These are phyloP conservation scores for Parotia lawesii DNA, from an alignment of 2,113 vertebrate species.

Conservation along the genomic window DNA sequence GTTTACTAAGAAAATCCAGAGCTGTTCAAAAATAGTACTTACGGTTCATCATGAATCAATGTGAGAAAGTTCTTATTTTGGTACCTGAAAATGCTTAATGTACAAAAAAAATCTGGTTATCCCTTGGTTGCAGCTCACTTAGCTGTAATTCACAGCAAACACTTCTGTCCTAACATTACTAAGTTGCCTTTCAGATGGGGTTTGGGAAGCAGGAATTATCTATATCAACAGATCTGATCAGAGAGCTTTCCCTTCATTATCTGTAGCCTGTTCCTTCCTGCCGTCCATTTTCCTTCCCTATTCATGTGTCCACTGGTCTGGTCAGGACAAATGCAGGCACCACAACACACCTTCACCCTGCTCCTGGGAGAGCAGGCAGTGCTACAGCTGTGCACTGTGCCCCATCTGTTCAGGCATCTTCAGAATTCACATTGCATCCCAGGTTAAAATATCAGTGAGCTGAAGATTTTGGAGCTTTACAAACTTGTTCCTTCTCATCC, in stretches of 20 bases:
- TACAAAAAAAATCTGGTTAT: neutral
- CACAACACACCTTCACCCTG: neutral
- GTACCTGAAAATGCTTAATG: neutral
- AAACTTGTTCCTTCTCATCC: neutral
- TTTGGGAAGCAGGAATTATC: neutral
- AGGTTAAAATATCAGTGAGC: neutral
- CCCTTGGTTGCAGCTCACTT: neutral
- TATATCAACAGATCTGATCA: neutral
- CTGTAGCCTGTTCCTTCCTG: neutral
- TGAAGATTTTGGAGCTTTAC: neutral
- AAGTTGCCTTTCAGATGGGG: neutral
- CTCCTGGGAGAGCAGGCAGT: neutral
- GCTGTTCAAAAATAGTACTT: neutral
- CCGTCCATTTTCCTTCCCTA: neutral
- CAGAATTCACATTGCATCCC: neutral
- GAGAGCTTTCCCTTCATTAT: neutral
- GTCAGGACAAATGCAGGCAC: neutral
- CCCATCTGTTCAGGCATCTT: neutral
- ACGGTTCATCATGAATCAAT: neutral
- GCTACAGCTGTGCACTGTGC: neutral
- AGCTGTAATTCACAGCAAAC: neutral
- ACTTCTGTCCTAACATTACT: neutral
- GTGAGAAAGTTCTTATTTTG: neutral
- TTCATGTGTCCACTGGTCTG: neutral
- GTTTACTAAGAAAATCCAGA: conserved; percentile 13